Evolutionary conservation across 2,113 vertebrate genomes (phyloP).

Genomic region (Microtus richardsoni): DNA sequence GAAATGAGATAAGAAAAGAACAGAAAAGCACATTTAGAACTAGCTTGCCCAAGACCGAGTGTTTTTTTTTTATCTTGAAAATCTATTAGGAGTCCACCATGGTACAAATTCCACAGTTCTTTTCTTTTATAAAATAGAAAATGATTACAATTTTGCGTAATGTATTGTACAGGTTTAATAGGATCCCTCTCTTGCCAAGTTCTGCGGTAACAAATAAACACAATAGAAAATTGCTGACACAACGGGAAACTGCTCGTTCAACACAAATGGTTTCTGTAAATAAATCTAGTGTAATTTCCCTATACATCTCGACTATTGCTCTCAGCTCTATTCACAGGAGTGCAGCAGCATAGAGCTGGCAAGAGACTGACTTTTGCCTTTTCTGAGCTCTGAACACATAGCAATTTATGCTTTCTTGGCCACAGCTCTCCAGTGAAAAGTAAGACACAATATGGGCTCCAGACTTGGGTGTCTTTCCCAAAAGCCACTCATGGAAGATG

Average conservation of each 20-base stretch:
- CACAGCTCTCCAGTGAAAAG: neutral
- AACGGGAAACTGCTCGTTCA: slow-evolving; percentile 87
- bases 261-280: slow-evolving; percentile 87
- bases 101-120: slow-evolving; percentile 78
- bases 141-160: slow-evolving; percentile 84
- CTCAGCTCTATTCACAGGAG: slow-evolving; percentile 73
- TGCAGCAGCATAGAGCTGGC: slow-evolving; percentile 32
- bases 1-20: neutral
- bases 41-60: slow-evolving; percentile 38
- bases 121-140: slow-evolving; percentile 82
- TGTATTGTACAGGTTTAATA: slow-evolving; percentile 88
- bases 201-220: slow-evolving; percentile 86
- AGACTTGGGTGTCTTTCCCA: neutral
- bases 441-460: neutral
- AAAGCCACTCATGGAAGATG: neutral
- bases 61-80: slow-evolving; percentile 69
- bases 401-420: neutral
- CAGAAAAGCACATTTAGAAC: slow-evolving; percentile 48
- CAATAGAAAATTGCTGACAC: slow-evolving; percentile 88
- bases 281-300: slow-evolving; percentile 88
- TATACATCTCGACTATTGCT: slow-evolving; percentile 83
- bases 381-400: neutral
- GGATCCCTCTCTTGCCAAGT: slow-evolving; percentile 86
- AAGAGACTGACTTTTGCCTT: neutral
- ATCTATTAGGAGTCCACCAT: slow-evolving; percentile 78